These are phyloP conservation scores for Drosophila putrida DNA, from an alignment of 2,888 invertebrate genomes.

Conservation along the genomic window DNA sequence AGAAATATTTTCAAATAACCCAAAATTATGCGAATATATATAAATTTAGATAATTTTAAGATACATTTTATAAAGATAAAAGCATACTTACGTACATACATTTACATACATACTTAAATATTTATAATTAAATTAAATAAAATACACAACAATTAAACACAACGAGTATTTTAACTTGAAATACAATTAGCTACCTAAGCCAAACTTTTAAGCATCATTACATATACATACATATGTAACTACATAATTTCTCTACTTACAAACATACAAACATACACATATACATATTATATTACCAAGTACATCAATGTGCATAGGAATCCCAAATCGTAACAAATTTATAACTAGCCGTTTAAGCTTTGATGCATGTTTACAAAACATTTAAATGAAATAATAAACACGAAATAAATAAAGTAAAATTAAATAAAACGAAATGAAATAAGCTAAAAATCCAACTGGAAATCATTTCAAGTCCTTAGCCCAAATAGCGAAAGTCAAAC, in stretches of 20 bases:
- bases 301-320: conserved; percentile 29
- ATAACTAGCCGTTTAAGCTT: conserved; percentile 78
- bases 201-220: conserved; percentile 34
- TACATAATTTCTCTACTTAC: not conserved
- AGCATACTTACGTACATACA: conserved; percentile 19
- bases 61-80: conserved; percentile 24
- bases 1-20: conserved; percentile 17
- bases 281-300: conserved; percentile 13
- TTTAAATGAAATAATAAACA: conserved; percentile 72
- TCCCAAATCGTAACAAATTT: conserved; percentile 56
- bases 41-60: conserved; percentile 28
- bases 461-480: conserved; percentile 46
- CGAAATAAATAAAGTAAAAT: conserved; percentile 54
- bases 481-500: conserved; percentile 12
- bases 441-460: conserved; percentile 33
- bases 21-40: conserved; percentile 31
- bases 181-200: conserved; percentile 30
- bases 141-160: conserved; percentile 33
- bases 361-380: conserved; percentile 83
- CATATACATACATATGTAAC: not conserved
- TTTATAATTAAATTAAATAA: conserved; percentile 5
- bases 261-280: conserved; percentile 15
- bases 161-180: conserved; percentile 41
- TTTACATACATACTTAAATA: conserved; percentile 28
- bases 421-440: conserved; percentile 34